Conservation (phyloP, 1,140 invertebrate genomes). For the Platyscapa corneri region DNA sequence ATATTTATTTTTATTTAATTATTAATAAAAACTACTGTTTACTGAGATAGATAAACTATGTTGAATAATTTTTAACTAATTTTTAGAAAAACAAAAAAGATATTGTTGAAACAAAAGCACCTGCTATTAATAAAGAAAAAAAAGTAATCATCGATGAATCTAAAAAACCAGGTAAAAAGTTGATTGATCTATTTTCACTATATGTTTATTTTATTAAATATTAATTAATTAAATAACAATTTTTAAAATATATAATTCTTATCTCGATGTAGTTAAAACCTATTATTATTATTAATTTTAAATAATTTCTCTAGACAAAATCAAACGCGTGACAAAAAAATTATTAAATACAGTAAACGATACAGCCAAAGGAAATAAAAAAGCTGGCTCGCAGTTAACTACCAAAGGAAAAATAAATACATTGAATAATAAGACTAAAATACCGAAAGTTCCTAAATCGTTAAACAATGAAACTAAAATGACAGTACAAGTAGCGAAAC, state of each 20-base stretch:
- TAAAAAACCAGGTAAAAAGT: not conserved
- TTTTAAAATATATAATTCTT: too few relatives aligned
- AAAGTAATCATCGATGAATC: not conserved
- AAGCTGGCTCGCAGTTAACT: not conserved
- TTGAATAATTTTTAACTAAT: not conserved
- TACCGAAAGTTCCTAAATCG: not conserved
- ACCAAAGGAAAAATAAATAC: not conserved
- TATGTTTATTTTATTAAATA: too few relatives aligned
- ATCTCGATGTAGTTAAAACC: too few relatives aligned
- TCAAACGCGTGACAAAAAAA: not conserved
- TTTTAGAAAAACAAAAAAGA: constrained; percentile 8
- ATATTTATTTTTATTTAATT: not conserved
- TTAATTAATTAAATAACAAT: too few relatives aligned
- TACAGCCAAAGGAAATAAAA: not conserved
- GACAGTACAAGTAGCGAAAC: not conserved
- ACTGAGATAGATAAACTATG: too few relatives aligned
- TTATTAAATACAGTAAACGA: not conserved
- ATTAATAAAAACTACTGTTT: too few relatives aligned
- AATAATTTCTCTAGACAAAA: not conserved
- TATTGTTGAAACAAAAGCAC: not conserved
- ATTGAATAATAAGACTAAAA: not conserved
- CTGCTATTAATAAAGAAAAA: not conserved
- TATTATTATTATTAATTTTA: too few relatives aligned
- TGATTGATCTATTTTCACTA: too few relatives aligned
- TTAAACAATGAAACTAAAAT: not conserved